Percentiles rank a stretch among this genome's conserved stretches.
These are phyloP conservation scores for Psittacula cyanocephala DNA, from an alignment of 2,113 vertebrate genomes.

Conservation along the genomic window DNA sequence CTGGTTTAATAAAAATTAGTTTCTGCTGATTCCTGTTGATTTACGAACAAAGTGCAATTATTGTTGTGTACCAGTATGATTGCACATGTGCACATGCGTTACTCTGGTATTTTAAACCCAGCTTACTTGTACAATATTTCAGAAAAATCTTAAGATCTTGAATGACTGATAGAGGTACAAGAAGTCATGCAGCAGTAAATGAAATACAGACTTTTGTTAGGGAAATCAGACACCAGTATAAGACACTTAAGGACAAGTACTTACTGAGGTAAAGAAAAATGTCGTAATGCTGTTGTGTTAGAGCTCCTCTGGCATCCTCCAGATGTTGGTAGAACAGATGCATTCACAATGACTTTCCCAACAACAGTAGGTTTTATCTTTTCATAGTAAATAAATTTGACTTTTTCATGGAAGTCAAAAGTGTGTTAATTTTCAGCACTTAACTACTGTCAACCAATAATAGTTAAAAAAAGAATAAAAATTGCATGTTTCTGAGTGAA, in stretches of 20 bases:
- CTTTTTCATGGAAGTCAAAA: not conserved
- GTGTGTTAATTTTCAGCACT: not conserved
- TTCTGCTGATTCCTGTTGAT: not conserved
- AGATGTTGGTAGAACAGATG: not conserved
- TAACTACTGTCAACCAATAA: no score
- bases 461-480: not conserved
- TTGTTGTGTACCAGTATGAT: not conserved
- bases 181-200: not conserved
- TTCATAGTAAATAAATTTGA: not conserved
- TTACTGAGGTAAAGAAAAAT: not conserved
- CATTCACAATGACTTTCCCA: not conserved
- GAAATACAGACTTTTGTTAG: not conserved
- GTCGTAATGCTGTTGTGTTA: not conserved
- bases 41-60: not conserved
- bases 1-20: not conserved
- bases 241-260: not conserved
- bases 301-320: not conserved
- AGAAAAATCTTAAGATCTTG: not conserved
- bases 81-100: not conserved
- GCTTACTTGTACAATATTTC: not conserved
- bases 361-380: not conserved
- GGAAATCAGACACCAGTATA: not conserved
- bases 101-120: not conserved
- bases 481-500: not conserved
- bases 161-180: not conserved